These are phyloP conservation scores for Lytechinus variegatus DNA, from an alignment of 35 echinoderm and acorn worm species.

Conservation along the genomic window DNA sequence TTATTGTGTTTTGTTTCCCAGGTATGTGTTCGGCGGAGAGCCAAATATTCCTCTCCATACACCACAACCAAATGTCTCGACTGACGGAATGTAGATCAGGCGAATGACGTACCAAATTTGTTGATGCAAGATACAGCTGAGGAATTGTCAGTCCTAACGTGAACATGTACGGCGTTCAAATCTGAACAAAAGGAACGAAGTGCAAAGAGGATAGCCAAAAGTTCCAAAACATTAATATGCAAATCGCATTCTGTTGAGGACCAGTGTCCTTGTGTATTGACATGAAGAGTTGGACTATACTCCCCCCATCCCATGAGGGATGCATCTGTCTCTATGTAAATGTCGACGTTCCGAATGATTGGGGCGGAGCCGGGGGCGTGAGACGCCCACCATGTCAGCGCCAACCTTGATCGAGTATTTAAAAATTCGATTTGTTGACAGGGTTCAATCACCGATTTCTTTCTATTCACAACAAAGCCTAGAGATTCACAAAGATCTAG, in stretches of 20 bases:
- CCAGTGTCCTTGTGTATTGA: slow-evolving; percentile 53
- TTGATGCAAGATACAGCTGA: slow-evolving; percentile 68
- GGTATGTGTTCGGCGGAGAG: background rate
- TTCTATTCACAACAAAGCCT: too few species aligned
- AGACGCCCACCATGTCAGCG: slow-evolving; percentile 63
- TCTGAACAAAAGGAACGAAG: slow-evolving; percentile 63
- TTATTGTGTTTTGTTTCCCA: background rate
- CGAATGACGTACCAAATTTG: slow-evolving; percentile 67
- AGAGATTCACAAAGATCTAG: too few species aligned
- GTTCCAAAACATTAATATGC: slow-evolving; percentile 69
- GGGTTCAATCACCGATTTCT: slow-evolving; percentile 52
- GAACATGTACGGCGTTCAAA: slow-evolving; percentile 51
- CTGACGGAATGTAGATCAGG: background rate
- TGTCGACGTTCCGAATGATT: background rate
- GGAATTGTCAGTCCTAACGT: slow-evolving; percentile 58
- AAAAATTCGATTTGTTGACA: slow-evolving; percentile 22
- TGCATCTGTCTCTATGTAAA: slow-evolving; percentile 57
- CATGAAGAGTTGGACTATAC: slow-evolving; percentile 27
- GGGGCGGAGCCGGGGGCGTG: background rate
- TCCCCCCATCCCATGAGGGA: slow-evolving; percentile 52
- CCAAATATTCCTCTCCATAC: slow-evolving; percentile 2
- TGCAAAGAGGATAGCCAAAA: slow-evolving; percentile 45
- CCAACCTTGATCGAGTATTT: slow-evolving; percentile 35
- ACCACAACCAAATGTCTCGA: slow-evolving; percentile 21
- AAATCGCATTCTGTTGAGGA: background rate